phyloP scores from a whole-genome alignment of 2,888 invertebrate species.

The Corbicula japonica region DNA sequence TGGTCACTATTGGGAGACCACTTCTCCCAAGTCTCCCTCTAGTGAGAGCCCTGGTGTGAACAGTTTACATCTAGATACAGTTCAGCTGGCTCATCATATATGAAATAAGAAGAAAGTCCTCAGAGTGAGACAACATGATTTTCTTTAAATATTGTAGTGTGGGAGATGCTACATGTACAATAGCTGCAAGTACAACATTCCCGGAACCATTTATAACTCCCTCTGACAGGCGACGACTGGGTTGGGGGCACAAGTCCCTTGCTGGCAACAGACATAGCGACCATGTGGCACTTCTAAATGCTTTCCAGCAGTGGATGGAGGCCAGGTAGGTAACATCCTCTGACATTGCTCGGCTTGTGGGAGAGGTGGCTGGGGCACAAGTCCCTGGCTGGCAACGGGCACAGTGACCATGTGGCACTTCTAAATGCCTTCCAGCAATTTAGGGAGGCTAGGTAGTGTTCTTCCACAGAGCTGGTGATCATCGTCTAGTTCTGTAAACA shows the following conservation, averaged over 20 bases:
- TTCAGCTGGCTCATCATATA: too few species aligned
- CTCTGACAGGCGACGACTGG: slow-evolving; percentile 90
- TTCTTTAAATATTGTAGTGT: slow-evolving; percentile 88
- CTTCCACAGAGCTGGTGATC: slow-evolving; percentile 86
- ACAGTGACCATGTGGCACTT: slow-evolving; percentile 98
- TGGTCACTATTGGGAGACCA: too few species aligned
- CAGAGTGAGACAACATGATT: too few species aligned
- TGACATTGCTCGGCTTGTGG: slow-evolving; percentile 91
- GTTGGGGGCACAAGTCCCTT: slow-evolving; percentile 94
- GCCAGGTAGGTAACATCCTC: slow-evolving; percentile 87
- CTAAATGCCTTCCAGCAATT: slow-evolving; percentile 94
- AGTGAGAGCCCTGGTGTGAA: too few species aligned
- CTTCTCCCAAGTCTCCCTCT: too few species aligned
- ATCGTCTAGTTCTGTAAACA: too few species aligned
- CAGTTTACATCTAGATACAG: too few species aligned
- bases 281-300: slow-evolving; percentile 97
- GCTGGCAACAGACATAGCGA: slow-evolving; percentile 96
- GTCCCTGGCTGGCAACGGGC: slow-evolving; percentile 94
- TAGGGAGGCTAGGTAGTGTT: slow-evolving; percentile 88
- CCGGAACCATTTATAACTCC: slow-evolving; percentile 94
- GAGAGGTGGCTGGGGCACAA: slow-evolving; percentile 95
- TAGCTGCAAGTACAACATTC: slow-evolving; percentile 98
- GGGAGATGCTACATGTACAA: slow-evolving; percentile 96
- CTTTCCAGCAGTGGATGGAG: slow-evolving; percentile 91
- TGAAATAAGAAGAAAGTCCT: too few species aligned